These are phyloP conservation scores for Rhabdomys dilectus DNA, from an alignment of 2,113 vertebrate species.

Conservation along the genomic window DNA sequence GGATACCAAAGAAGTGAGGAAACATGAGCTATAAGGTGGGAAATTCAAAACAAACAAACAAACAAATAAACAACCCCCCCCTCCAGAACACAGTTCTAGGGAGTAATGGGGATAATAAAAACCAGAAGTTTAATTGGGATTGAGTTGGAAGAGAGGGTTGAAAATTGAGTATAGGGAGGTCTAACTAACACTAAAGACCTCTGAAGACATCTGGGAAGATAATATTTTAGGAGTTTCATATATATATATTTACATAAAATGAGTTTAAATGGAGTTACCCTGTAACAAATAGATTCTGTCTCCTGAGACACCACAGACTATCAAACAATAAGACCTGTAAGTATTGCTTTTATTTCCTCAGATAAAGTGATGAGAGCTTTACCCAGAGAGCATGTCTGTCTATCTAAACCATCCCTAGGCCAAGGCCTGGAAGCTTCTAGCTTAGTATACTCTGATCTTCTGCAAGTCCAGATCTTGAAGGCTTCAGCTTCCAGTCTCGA, in stretches of 20 bases:
- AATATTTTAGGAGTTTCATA: not conserved
- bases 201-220: not conserved
- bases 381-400: too few relatives aligned
- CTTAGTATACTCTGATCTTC: too few relatives aligned
- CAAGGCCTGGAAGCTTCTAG: too few relatives aligned
- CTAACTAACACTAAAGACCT: not conserved
- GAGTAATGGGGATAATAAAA: not conserved
- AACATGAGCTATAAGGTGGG: not conserved
- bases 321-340: not conserved
- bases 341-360: too few relatives aligned
- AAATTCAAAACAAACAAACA: not conserved
- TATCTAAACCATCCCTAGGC: too few relatives aligned
- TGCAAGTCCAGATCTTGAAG: too few relatives aligned
- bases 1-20: not conserved
- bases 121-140: not conserved
- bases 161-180: too few relatives aligned
- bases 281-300: not conserved
- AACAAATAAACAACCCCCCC: accelerated
- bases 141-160: not conserved
- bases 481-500: too few relatives aligned
- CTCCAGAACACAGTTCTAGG: not conserved
- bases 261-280: not conserved
- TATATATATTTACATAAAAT: not conserved
- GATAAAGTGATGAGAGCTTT: too few relatives aligned
- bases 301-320: not conserved